Base-by-base conservation (phyloP, 2,113 vertebrate species). In the Nyctereutes procyonoides region DNA sequence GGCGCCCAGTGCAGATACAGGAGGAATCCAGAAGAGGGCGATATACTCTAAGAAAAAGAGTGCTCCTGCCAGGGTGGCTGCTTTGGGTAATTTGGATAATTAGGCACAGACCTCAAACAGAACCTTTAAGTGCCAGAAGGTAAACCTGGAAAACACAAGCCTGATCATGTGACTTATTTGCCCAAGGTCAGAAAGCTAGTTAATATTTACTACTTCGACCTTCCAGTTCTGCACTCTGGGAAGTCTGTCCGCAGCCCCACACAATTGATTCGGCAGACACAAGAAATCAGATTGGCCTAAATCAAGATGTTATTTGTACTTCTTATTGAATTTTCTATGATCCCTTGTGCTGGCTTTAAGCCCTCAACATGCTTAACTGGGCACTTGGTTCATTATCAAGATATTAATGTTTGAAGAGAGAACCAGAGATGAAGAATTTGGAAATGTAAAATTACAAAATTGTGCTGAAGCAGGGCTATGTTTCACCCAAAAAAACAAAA, bases 1-100 rank as follows among this genome's bases (percentile, higher is more conserved):
- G 38, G 6, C 12, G n/a, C 8, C 0, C 1, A 0, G 24, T 76
- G 91, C 82, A 96, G 62, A 79, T 14, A 63, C 93, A 96, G 4
- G 24, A 94, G 5, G 1, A 0, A 2, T 53, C 98, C 98, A 93
- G 95, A 62, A 98, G 97, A 76, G 96, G 98, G 95, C 67, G 6
- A 48, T 32, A 89, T 69, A 48, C 88, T 82, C 80, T 51, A 96
- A 77, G 22, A 82, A 80, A 97, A 94, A 84, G 16, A 20, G 10
- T 16, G 1, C 32, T 15, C 17, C 17, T 0, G 32, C 3, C 5
- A 0, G 0, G 2, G 15, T 3, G 20, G 4, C 19, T 32, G 58
- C 67, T 89, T 32, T 8, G 5, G 2, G 30, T 32, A 58, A 32
- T 17, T 26, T 5, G 4, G 1, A 24, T 38, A 24, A 19, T 12